A percentile compares a stretch with the other conserved stretches of the same genome.
These are phyloP conservation scores for Iphiclides podalirius DNA, from an alignment of 2,888 invertebrate species.

Conservation along the genomic window DNA sequence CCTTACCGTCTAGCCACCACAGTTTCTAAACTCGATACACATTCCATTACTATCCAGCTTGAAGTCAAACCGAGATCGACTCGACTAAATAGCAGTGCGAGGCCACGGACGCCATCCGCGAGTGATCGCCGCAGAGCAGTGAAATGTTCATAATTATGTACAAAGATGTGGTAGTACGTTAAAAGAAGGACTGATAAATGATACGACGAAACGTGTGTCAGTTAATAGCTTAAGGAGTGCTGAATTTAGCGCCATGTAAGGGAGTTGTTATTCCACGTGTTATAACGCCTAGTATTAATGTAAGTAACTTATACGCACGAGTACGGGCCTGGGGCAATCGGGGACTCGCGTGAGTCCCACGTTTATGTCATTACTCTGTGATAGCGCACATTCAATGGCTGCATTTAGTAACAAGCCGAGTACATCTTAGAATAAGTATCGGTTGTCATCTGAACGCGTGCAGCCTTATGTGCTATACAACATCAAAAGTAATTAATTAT, in stretches of 20 bases:
- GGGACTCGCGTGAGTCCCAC: slow-evolving; percentile 66
- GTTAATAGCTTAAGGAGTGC: slow-evolving; percentile 55
- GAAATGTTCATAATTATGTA: slow-evolving; percentile 60
- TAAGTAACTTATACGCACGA: slow-evolving; percentile 73
- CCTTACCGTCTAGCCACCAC: slow-evolving; percentile 82
- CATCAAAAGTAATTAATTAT: slow-evolving; percentile 74
- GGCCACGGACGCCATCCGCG: slow-evolving; percentile 24
- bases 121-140: slow-evolving; percentile 31
- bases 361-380: slow-evolving; percentile 79
- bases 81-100: slow-evolving; percentile 26
- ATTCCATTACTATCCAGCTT: slow-evolving; percentile 44
- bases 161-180: slow-evolving; percentile 53
- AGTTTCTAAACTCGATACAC: slow-evolving; percentile 42
- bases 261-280: slow-evolving; percentile 71
- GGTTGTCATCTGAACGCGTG: slow-evolving; percentile 39
- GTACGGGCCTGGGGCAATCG: slow-evolving; percentile 78
- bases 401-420: slow-evolving; percentile 43
- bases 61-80: slow-evolving; percentile 26
- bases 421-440: slow-evolving; percentile 35
- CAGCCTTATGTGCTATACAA: slow-evolving; percentile 68
- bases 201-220: slow-evolving; percentile 45
- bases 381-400: slow-evolving; percentile 70
- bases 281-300: slow-evolving; percentile 70
- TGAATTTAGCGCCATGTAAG: slow-evolving; percentile 68
- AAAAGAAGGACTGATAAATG: slow-evolving; percentile 51